A percentile compares a stretch with the other conserved stretches of the same genome.
Evolutionary conservation across 2,113 vertebrate genomes (phyloP).

Genomic region (Hydrochoerus hydrochaeris): DNA sequence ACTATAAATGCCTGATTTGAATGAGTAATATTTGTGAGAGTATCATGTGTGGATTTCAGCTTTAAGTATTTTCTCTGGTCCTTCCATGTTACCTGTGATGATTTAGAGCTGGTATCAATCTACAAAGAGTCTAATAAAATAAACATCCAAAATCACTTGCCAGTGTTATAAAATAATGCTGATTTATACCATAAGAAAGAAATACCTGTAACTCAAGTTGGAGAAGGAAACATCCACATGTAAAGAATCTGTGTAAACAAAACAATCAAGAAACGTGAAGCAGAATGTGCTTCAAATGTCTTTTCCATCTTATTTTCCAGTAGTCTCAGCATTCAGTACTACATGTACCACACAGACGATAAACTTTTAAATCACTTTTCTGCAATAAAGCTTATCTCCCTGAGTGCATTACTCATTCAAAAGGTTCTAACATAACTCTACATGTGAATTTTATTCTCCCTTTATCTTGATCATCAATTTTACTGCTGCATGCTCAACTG

Average conservation of each 20-base stretch:
- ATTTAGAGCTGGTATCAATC: neutral
- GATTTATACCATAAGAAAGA: neutral
- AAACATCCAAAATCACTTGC: slow-evolving; percentile 28
- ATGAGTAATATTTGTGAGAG: neutral
- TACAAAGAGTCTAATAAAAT: neutral
- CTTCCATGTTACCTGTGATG: neutral
- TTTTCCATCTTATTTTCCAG: slow-evolving; percentile 60
- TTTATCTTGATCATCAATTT: slow-evolving; percentile 68
- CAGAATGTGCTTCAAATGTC: slow-evolving; percentile 40
- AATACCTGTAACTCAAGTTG: neutral
- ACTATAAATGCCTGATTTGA: neutral
- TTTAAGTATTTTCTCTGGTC: neutral
- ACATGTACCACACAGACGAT: slow-evolving; percentile 54
- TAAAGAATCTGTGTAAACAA: slow-evolving; percentile 25
- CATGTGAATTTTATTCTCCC: slow-evolving; percentile 47
- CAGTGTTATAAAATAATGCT: neutral
- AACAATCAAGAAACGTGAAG: slow-evolving; percentile 39
- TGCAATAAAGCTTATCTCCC: slow-evolving; percentile 76
- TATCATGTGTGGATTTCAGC: neutral
- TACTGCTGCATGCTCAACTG: slow-evolving; percentile 50
- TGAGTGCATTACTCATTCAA: slow-evolving; percentile 64
- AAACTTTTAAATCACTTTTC: slow-evolving; percentile 76
- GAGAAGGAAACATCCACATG: slow-evolving; percentile 2
- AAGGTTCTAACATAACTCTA: slow-evolving; percentile 63
- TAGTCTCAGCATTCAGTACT: neutral